Percentiles rank a stretch among this genome's conserved stretches.
Conservation (phyloP, 2,888 invertebrate species). For the Lapara coniferarum region DNA sequence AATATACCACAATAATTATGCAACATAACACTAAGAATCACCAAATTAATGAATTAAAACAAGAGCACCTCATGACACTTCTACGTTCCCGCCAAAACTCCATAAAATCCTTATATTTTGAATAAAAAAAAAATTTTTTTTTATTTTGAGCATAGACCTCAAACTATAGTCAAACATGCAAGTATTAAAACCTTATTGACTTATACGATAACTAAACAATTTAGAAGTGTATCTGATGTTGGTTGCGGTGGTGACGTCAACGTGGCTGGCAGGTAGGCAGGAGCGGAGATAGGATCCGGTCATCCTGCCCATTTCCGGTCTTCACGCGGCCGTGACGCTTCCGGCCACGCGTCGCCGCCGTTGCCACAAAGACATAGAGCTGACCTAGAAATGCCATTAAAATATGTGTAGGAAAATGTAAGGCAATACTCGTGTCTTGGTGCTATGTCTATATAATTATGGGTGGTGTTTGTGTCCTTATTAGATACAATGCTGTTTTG, state of each 20-base stretch:
- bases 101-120: too few species aligned
- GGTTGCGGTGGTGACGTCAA: constrained; percentile 70
- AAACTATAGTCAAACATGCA: too few species aligned
- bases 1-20: too few species aligned
- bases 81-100: too few species aligned
- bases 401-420: constrained; percentile 26
- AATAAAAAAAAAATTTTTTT: too few species aligned
- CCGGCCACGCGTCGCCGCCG: constrained; percentile 81
- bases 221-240: constrained; percentile 51
- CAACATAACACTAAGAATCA: too few species aligned
- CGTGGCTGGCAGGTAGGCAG: constrained; percentile 79
- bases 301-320: constrained; percentile 84
- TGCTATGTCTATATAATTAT: not conserved
- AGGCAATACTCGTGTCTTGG: constrained; percentile 6
- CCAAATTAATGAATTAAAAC: too few species aligned
- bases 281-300: constrained; percentile 83
- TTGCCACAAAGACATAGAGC: constrained; percentile 55
- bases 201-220: constrained; percentile 39
- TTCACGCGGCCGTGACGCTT: constrained; percentile 84
- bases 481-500: not conserved
- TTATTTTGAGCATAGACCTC: too few species aligned
- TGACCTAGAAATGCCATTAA: constrained; percentile 28
- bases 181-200: not conserved
- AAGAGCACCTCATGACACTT: too few species aligned
- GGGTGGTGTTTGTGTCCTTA: not conserved